A percentile compares a stretch with the other conserved stretches of the same genome.
phyloP scores from a whole-genome alignment of 2,797 vertebrate genomes.

The Menidia menidia region DNA sequence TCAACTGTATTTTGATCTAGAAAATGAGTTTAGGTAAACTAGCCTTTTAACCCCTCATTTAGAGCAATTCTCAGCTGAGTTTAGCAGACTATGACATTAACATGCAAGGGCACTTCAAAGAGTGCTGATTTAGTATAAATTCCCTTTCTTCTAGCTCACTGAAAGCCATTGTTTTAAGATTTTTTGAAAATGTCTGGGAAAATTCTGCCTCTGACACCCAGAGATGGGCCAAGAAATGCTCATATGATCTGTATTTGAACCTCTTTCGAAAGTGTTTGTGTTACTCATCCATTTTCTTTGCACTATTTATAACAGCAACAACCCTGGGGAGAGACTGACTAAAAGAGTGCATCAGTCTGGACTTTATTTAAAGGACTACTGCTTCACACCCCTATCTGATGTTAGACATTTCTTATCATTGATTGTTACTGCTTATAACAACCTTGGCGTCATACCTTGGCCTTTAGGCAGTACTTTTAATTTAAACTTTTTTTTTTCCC shows the following conservation, averaged over 20 bases:
- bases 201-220: background rate
- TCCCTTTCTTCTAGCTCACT: too few species aligned
- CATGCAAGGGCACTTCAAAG: background rate
- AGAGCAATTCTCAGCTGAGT: background rate
- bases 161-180: too few species aligned
- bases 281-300: background rate
- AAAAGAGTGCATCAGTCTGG: background rate
- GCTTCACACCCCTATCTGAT: background rate
- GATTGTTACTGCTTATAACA: constrained; percentile 5
- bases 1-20: background rate
- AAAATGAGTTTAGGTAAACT: background rate
- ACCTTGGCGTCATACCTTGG: background rate
- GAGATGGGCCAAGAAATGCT: background rate
- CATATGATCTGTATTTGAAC: background rate
- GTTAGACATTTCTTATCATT: background rate
- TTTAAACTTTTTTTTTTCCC: background rate
- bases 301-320: background rate
- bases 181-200: too few species aligned
- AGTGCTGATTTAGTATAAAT: too few species aligned
- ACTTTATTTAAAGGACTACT: constrained; percentile 6
- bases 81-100: background rate
- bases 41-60: background rate
- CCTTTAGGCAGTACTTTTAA: background rate
- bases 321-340: background rate
- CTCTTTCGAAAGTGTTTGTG: background rate